Evolutionary conservation across 2,888 invertebrate genomes (phyloP).

Genomic region (Drosophila meridiana): DNA sequence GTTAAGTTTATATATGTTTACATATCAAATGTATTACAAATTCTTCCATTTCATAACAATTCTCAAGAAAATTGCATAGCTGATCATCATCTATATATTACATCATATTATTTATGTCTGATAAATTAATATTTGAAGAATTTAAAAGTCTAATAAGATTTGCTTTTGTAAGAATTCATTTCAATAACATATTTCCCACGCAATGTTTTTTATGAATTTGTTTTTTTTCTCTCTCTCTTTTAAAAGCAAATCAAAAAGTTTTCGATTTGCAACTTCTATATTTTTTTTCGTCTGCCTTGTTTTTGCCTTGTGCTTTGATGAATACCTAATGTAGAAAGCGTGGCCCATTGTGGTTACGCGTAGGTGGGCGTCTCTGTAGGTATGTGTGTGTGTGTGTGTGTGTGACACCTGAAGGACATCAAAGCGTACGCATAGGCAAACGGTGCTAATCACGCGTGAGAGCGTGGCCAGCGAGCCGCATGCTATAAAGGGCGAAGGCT

Average conservation of each 20-base stretch:
- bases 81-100: background rate
- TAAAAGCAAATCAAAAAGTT: constrained; percentile 8
- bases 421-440: constrained; percentile 47
- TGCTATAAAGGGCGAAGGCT: constrained; percentile 50
- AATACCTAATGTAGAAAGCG: constrained; percentile 38
- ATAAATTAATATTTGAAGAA: background rate
- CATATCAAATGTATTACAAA: background rate
- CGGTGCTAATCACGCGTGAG: constrained; percentile 74
- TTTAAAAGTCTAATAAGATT: background rate
- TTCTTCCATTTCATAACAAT: background rate
- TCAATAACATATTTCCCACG: constrained; percentile 5
- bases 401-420: constrained; percentile 59
- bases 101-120: background rate
- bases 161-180: constrained; percentile 3
- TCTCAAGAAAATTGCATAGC: background rate
- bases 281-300: background rate
- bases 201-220: constrained; percentile 10
- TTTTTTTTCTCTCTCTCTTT: constrained; percentile 2
- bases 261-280: constrained; percentile 23
- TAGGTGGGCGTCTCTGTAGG: background rate
- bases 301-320: constrained; percentile 24
- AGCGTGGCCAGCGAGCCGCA: constrained; percentile 51
- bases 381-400: constrained; percentile 6
- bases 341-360: constrained; percentile 4
- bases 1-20: background rate